Percentiles rank a stretch among this genome's conserved stretches.
These are phyloP conservation scores for Agonum fuliginosum DNA, from an alignment of 2,888 invertebrate genomes.

Conservation along the genomic window DNA sequence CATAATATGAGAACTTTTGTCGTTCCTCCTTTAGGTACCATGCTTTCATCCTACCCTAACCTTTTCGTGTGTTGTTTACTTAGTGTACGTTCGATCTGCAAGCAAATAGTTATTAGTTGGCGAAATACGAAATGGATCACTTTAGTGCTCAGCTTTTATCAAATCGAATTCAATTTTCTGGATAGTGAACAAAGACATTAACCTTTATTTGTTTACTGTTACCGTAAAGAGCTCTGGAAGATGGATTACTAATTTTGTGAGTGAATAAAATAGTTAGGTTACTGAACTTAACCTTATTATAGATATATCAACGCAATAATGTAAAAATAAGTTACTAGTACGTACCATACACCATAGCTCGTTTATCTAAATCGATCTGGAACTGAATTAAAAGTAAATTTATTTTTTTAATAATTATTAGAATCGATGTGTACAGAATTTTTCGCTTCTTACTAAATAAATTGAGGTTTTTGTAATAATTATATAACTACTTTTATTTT, in stretches of 20 bases:
- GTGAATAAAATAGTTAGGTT: not conserved
- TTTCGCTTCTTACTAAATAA: no score
- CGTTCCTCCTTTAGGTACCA: not conserved
- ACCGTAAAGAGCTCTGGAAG: not conserved
- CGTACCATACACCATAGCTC: no score
- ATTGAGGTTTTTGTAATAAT: no score
- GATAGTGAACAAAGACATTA: slow-evolving; percentile 1
- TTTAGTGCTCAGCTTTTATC: not conserved
- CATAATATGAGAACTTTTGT: not conserved
- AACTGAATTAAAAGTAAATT: no score
- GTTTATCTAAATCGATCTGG: no score
- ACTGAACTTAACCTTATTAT: not conserved
- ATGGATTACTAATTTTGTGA: slow-evolving; percentile 22
- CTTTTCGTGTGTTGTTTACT: not conserved
- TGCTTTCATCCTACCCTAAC: no score
- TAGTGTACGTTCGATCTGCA: not conserved
- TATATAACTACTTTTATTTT: no score
- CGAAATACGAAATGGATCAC: slow-evolving; percentile 17
- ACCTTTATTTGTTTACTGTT: slow-evolving; percentile 22
- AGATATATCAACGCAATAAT: not conserved
- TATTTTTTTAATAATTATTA: no score
- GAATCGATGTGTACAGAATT: no score
- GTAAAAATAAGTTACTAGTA: no score
- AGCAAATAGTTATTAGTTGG: not conserved
- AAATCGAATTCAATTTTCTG: slow-evolving; percentile 30